phyloP scores from a whole-genome alignment of 2,113 vertebrate genomes.

The Mesitornis unicolor region DNA sequence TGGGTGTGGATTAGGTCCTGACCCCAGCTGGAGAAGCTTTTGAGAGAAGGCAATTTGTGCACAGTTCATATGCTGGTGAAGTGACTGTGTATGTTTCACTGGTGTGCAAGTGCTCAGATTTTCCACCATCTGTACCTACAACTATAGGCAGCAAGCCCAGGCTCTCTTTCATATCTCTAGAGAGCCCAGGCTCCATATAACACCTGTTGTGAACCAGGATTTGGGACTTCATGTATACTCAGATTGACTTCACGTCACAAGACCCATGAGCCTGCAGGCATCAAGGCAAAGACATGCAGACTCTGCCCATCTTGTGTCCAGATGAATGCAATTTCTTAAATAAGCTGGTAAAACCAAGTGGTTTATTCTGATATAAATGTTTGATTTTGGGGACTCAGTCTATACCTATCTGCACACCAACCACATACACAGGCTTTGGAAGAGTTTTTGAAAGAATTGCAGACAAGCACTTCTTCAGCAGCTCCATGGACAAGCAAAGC shows the following conservation, averaged over 20 bases:
- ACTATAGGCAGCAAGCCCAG: neutral
- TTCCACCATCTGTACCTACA: neutral
- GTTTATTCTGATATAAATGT: no score
- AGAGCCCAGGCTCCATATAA: neutral
- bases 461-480: neutral
- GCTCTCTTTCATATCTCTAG: neutral
- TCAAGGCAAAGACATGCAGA: neutral
- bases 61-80: neutral
- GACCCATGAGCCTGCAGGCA: neutral
- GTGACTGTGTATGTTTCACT: no score
- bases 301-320: neutral
- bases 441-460: neutral
- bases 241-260: neutral
- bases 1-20: neutral
- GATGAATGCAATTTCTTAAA: neutral
- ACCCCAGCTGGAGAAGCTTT: neutral
- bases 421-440: neutral
- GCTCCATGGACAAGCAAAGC: neutral
- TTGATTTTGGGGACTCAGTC: neutral
- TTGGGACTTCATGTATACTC: neutral
- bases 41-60: neutral
- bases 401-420: neutral
- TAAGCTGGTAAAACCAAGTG: neutral
- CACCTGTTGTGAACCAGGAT: fast-evolving
- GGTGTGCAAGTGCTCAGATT: neutral